A percentile compares a stretch with the other conserved stretches of the same genome.
Conservation (phyloP, 1,140 invertebrate genomes). For the Chelonus insularis region DNA sequence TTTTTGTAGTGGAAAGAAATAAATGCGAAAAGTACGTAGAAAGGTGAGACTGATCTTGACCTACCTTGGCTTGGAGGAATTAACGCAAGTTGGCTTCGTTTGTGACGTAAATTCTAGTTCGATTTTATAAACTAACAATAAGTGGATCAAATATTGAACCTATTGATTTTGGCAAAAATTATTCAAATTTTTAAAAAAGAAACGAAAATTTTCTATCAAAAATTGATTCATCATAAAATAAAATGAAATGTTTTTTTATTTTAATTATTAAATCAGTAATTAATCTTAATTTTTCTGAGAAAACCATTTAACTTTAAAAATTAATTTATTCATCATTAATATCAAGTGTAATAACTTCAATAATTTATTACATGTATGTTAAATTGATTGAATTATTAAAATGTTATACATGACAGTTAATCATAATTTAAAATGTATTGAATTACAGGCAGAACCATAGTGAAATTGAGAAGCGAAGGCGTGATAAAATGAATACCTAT, state of each 20-base stretch:
- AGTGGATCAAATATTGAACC: neutral
- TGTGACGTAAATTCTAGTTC: slow-evolving; percentile 28
- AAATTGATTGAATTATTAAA: too few species aligned
- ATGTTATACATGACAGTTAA: too few species aligned
- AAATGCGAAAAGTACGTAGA: slow-evolving; percentile 28
- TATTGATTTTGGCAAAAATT: too few species aligned
- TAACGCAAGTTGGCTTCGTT: slow-evolving; percentile 45
- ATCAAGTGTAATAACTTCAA: too few species aligned
- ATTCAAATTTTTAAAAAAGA: too few species aligned
- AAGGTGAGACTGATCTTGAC: slow-evolving; percentile 52
- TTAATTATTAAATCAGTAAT: too few species aligned
- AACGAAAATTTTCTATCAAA: too few species aligned
- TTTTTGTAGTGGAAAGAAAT: neutral
- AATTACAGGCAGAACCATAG: slow-evolving; percentile 85
- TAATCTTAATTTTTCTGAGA: too few species aligned
- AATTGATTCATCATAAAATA: too few species aligned
- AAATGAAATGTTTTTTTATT: too few species aligned
- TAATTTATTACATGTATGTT: too few species aligned
- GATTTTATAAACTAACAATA: neutral
- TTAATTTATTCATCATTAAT: neutral
- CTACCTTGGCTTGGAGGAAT: slow-evolving; percentile 40
- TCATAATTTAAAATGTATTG: neutral
- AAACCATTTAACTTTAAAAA: neutral
- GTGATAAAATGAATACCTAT: slow-evolving; percentile 97
- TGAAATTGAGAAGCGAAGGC: slow-evolving; percentile 90